Percentiles rank a stretch among this genome's conserved stretches.
These are phyloP conservation scores for Sinodicranocentrus sp. DNA, from an alignment of 2,888 invertebrate species.

Conservation along the genomic window DNA sequence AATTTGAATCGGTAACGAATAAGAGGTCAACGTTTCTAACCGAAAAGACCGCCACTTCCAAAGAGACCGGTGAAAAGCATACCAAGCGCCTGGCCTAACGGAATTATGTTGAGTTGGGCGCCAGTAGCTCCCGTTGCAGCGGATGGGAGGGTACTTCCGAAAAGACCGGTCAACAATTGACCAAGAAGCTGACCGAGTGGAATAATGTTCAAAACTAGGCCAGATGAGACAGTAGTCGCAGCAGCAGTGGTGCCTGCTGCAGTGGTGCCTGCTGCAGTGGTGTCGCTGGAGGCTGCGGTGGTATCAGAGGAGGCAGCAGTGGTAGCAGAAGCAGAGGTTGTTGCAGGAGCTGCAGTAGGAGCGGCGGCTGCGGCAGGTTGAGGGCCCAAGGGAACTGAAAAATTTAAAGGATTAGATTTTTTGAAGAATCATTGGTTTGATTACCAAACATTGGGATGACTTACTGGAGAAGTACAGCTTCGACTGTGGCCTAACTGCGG, in stretches of 20 bases:
- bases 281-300: neutral
- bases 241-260: neutral
- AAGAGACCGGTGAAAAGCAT: neutral
- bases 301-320: neutral
- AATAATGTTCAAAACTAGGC: neutral
- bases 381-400: conserved; percentile 24
- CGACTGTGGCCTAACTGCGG: conserved; percentile 30
- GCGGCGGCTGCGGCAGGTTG: conserved; percentile 6
- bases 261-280: neutral
- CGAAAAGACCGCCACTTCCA: neutral
- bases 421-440: too few relatives aligned
- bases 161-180: neutral
- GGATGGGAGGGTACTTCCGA: conserved; percentile 20
- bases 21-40: neutral
- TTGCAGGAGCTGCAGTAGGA: neutral
- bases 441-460: neutral
- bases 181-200: conserved; percentile 31
- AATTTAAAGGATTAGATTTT: neutral
- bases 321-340: neutral
- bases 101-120: conserved; percentile 23
- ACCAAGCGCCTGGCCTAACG: conserved; percentile 37
- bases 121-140: conserved; percentile 22
- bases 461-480: conserved; percentile 21
- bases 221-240: neutral
- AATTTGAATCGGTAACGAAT: neutral